Evolutionary conservation across 2,113 vertebrate species (phyloP).

Genomic region (Sorex araneus): DNA sequence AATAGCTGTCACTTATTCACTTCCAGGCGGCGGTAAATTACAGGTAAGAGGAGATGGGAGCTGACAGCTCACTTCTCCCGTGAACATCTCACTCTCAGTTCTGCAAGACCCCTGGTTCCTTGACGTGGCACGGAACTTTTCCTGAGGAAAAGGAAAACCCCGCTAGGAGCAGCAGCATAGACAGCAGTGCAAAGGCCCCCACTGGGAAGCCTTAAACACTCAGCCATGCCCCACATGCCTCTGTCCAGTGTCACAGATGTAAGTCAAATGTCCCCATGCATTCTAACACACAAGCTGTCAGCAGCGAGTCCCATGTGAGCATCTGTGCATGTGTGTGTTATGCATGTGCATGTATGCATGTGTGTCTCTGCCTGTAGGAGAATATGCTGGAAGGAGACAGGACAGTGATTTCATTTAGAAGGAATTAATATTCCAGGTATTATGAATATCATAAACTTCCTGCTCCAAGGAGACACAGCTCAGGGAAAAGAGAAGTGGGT

Average conservation of each 20-base stretch:
- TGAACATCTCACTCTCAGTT: neutral
- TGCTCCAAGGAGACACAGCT: conserved; percentile 1
- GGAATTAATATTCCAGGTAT: conserved; percentile 55
- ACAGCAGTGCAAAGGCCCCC: neutral
- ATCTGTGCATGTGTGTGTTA: neutral
- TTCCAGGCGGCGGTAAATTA: conserved; percentile 78
- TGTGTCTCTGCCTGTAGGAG: neutral
- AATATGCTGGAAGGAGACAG: neutral
- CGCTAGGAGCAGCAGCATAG: neutral
- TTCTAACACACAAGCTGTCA: neutral
- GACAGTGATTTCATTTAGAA: neutral
- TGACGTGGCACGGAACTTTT: neutral
- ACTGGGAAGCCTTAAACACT: neutral
- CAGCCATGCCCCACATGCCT: neutral
- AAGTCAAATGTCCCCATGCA: neutral
- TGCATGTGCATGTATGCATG: neutral
- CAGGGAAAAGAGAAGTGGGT: conserved; percentile 69
- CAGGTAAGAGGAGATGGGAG: conserved; percentile 40
- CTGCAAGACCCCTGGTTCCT: neutral
- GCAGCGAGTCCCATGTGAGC: neutral
- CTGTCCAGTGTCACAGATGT: neutral
- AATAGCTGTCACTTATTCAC: conserved; percentile 83
- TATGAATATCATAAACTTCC: conserved; percentile 55
- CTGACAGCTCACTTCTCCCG: conserved; percentile 65
- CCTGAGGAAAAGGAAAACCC: neutral